Base-by-base conservation (phyloP, 2,888 invertebrate genomes). In the Priocnemis perturbator region DNA sequence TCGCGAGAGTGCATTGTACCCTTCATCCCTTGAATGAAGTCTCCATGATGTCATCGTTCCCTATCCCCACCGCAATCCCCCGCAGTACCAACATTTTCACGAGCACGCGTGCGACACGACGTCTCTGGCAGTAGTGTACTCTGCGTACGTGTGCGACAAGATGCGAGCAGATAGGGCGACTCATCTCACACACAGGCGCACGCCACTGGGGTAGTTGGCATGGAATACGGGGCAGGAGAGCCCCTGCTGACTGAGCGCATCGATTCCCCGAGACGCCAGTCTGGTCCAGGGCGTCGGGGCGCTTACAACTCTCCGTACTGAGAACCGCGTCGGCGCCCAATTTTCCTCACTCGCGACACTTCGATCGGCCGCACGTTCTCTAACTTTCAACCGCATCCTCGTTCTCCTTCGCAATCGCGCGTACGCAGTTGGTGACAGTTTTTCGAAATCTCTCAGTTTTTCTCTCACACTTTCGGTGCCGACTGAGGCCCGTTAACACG, bases 211-310 rank as follows among this genome's bases (percentile, higher is more conserved):
- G 37, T 37, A 37, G 37, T 37, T 15, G 60, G 23, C 72, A 55
- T 67, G 60, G 64, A 67, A 78, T 79, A 70, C 76, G 69, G 73
- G 77, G 68, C 77, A 78, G 66, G 70, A 76, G 72, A 70, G 55
- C 66, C 58, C 21, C 64, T 58, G 66, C 66, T 69, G 73, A 74
- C 84, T 72, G 66, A 52, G 47, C 82, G 83, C 83, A 87, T 87
- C 87, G 87, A 87, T 87, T 86, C 83, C 77, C 70, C 69, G 68
- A 71, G 84, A 79, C 84, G 85, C 80, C 86, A 88, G 88, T 88
- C 81, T 82, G 88, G 88, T 83, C 88, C 88, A 85, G 86, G 81
- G 75, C 83, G 83, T 77, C 79, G 83, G 64, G 74, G 73, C 81
- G 78, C 74, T 69, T 65, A 69, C 74, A 73, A 73, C 79, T 56